Conservation (phyloP, 2,888 invertebrate species). For the Lamellibrachia satsuma region DNA sequence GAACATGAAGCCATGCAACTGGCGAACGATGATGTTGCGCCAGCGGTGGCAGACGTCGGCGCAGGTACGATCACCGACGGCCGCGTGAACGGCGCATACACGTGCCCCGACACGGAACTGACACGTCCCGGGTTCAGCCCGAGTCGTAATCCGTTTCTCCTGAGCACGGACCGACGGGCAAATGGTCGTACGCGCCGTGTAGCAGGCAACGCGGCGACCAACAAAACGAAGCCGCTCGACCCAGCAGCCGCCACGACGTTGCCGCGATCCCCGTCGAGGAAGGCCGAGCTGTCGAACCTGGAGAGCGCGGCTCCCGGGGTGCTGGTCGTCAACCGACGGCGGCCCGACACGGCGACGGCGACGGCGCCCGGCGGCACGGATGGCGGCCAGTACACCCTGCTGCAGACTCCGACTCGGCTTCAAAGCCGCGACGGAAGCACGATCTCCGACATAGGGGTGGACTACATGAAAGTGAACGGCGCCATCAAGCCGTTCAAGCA, state of each 20-base stretch:
- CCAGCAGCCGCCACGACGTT: background rate
- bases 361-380: background rate
- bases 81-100: slow-evolving; percentile 57
- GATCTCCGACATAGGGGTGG: slow-evolving; percentile 86
- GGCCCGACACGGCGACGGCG: background rate
- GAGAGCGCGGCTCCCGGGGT: background rate
- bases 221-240: background rate
- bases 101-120: slow-evolving; percentile 47
- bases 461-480: slow-evolving; percentile 93
- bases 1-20: slow-evolving; percentile 6
- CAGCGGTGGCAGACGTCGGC: background rate
- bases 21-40: slow-evolving; percentile 8
- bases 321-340: background rate
- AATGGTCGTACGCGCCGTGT: background rate
- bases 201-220: too few relatives aligned
- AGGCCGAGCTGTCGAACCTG: background rate
- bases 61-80: slow-evolving; percentile 37
- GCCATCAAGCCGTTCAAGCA: slow-evolving; percentile 87
- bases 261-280: background rate
- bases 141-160: background rate
- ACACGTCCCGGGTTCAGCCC: background rate
- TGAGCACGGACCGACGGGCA: background rate
- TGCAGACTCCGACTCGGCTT: slow-evolving; percentile 13
- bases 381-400: slow-evolving; percentile 14
- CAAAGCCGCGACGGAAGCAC: slow-evolving; percentile 29